phyloP scores from a whole-genome alignment of 64 coral and sea anemone genomes.

The Hydrozoanthus tunicans region DNA sequence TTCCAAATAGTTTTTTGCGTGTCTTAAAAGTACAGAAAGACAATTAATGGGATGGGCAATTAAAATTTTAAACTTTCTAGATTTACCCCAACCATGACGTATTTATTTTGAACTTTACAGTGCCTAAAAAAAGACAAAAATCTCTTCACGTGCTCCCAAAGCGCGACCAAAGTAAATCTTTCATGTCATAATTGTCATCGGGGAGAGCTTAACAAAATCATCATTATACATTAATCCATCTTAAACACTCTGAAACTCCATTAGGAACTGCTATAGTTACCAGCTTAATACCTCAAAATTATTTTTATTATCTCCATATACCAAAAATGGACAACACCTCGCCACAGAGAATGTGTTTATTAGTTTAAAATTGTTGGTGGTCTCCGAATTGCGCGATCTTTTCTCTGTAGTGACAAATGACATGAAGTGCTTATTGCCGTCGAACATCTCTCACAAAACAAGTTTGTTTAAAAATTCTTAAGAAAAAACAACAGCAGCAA shows the following conservation, averaged over 20 bases:
- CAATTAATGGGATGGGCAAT: too few species aligned
- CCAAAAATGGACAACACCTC: constrained; percentile 15
- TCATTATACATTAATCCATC: constrained; percentile 10
- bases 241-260: constrained; percentile 14
- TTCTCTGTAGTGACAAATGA: constrained; percentile 13
- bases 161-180: background rate
- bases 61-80: too few species aligned
- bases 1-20: too few species aligned
- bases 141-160: too few species aligned
- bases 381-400: background rate
- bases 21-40: too few species aligned
- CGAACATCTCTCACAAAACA: background rate
- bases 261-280: constrained; percentile 60
- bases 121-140: background rate
- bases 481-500: background rate
- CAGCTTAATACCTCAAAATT: constrained; percentile 50
- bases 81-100: too few species aligned
- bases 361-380: constrained; percentile 31
- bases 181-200: constrained; percentile 29
- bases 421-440: background rate
- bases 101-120: background rate
- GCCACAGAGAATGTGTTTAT: constrained; percentile 36
- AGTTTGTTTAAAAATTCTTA: constrained; percentile 1
- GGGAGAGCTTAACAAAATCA: background rate
- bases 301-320: constrained; percentile 30